Percentiles rank a stretch among this genome's conserved stretches.
phyloP scores from a whole-genome alignment of 1,140 invertebrate genomes.

The Mesaphorura yosii region DNA sequence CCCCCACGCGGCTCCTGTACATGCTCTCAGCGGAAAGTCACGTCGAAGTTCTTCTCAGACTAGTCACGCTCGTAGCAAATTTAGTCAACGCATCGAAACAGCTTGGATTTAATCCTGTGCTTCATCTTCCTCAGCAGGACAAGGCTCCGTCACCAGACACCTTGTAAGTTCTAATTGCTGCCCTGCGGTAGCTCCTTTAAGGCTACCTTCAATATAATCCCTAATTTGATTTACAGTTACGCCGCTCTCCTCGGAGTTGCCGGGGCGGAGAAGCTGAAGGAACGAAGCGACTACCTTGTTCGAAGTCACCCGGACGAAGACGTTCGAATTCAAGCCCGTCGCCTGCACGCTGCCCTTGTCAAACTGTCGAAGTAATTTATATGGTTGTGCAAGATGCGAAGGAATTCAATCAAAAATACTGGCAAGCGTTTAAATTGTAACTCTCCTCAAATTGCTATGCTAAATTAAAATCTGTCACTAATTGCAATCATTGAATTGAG shows the following conservation, averaged over 20 bases:
- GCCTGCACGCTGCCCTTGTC: conserved; percentile 34
- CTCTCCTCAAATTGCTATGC: too few relatives aligned
- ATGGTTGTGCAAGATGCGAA: too few relatives aligned
- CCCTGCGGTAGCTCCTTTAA: not conserved
- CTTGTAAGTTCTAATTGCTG: conserved; percentile 36
- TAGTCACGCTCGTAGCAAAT: conserved; percentile 46
- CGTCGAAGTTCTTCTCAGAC: conserved; percentile 42
- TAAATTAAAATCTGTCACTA: too few relatives aligned
- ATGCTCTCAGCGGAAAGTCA: conserved; percentile 41
- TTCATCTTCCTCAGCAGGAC: conserved; percentile 42
- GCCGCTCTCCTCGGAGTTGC: conserved; percentile 42
- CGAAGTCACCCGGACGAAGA: conserved; percentile 42
- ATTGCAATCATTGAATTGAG: too few relatives aligned
- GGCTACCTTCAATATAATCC: conserved; percentile 36
- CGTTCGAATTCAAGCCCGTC: conserved; percentile 38
- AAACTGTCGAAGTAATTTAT: too few relatives aligned
- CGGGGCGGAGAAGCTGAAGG: conserved; percentile 38
- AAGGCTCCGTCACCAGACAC: conserved; percentile 50
- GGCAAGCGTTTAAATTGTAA: too few relatives aligned
- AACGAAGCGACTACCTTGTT: conserved; percentile 41
- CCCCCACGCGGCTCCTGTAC: conserved; percentile 41
- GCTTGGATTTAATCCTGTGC: too few relatives aligned
- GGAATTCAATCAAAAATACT: too few relatives aligned
- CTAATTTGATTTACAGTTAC: conserved; percentile 40
- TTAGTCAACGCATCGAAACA: conserved; percentile 39